Base-by-base conservation (phyloP, 2,797 vertebrate genomes). In the Sebastes matsubarae region DNA sequence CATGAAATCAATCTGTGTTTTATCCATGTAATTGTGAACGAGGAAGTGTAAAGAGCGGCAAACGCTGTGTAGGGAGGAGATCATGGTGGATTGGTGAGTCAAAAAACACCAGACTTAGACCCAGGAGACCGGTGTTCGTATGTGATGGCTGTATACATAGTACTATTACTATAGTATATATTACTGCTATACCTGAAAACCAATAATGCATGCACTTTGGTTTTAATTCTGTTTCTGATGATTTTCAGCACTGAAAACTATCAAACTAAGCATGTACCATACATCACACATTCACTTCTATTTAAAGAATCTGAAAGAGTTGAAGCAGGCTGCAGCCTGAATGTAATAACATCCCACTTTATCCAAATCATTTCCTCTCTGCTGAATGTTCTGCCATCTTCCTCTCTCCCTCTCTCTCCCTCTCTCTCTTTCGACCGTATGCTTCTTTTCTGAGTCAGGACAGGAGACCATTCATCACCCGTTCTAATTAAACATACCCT, bases 401-500 rank as follows among this genome's bases (percentile, higher is more conserved):
- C 30, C 78, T 34, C 73, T 52, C 57, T 58, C n/a, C 46, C 73
- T 16, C 36, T 55, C 52, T n/a, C 50, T 52, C 52, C 11, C 36
- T 11, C 13, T 24, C 60, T 63, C n/a, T 66, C 64, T 66, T 69
- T 79, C 13, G 13, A 83, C 74, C 75, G 3, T 83, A 83, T 78
- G 74, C 65, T 82, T 87, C 80, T 80, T 87, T 87, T 89, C 79
- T 71, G 66, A 88, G 84, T 76, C 59, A 68, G 63, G 77, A 89
- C 86, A 88, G 86, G 76, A 88, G 79, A 79, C 87, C 89, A 92
- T 94, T 91, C 87, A 91, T 94, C 88, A 92, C 79, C 64, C 68
- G 18, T 76, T 89, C 87, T 93, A 94, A 94, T 95, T 94, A 92
- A 94, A 91, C 91, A 90, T 83, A 84, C 77, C 87, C 86, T 88